Percentiles rank a stretch among this genome's conserved stretches.
Evolutionary conservation across 2,888 invertebrate genomes (phyloP).

Genomic region (Aporophyla lueneburgensis): DNA sequence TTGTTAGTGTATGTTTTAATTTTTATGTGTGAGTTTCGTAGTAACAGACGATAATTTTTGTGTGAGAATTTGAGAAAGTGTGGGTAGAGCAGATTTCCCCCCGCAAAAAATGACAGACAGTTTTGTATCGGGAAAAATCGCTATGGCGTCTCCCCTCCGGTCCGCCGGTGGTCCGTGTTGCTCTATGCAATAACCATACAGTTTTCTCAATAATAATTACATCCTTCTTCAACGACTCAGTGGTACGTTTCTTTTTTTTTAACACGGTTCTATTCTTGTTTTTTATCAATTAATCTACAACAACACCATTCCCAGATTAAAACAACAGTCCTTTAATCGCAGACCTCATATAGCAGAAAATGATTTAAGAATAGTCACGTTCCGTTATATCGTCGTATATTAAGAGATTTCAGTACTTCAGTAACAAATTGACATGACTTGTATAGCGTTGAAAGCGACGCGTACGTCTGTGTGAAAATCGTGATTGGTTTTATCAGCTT

Average conservation of each 20-base stretch:
- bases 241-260: too few species aligned
- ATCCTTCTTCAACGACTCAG: background rate
- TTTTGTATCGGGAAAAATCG: too few species aligned
- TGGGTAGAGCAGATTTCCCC: too few species aligned
- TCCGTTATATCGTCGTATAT: background rate
- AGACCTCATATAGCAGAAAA: background rate
- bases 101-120: too few species aligned
- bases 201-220: background rate
- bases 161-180: too few species aligned
- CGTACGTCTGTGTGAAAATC: slow-evolving; percentile 44
- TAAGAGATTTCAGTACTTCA: slow-evolving; percentile 22
- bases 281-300: background rate
- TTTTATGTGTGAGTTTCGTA: too few species aligned
- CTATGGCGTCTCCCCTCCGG: too few species aligned
- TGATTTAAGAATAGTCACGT: background rate
- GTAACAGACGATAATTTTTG: too few species aligned
- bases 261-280: background rate
- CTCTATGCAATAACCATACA: background rate
- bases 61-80: too few species aligned
- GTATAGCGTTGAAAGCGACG: slow-evolving; percentile 39
- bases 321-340: background rate
- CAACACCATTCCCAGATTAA: background rate
- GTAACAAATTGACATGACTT: slow-evolving; percentile 17
- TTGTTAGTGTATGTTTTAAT: too few species aligned
- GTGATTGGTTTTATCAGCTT: slow-evolving; percentile 55